Evolutionary conservation across 2,888 invertebrate species (phyloP).

Genomic region (Griposia aprilina): DNA sequence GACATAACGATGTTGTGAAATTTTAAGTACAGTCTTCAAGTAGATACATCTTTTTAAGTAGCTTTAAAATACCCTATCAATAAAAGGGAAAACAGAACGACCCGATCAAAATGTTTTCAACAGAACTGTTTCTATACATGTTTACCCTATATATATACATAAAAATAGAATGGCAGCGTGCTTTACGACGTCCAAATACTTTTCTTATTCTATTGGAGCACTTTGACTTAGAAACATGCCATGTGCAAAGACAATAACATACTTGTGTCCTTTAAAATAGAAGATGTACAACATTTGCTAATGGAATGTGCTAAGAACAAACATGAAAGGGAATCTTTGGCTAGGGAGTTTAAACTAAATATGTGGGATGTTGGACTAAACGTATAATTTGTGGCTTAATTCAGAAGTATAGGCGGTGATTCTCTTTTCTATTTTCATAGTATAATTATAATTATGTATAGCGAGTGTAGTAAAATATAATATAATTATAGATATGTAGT

Average conservation of each 20-base stretch:
- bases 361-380: too few relatives aligned
- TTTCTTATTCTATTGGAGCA: background rate
- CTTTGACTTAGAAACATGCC: background rate
- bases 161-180: conserved; percentile 1
- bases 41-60: background rate
- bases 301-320: too few relatives aligned
- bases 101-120: background rate
- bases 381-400: too few relatives aligned
- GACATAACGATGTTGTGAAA: background rate
- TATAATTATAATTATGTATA: too few relatives aligned
- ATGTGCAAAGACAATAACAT: background rate
- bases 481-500: too few relatives aligned
- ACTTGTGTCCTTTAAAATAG: background rate
- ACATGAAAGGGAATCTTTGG: too few relatives aligned
- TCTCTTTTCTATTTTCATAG: too few relatives aligned
- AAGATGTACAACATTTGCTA: too few relatives aligned
- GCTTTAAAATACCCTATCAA: background rate
- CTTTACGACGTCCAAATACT: conserved; percentile 2
- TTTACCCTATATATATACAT: background rate
- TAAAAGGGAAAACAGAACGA: background rate
- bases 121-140: background rate
- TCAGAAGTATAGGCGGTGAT: too few relatives aligned
- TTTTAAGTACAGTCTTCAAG: background rate
- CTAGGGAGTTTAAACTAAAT: too few relatives aligned
- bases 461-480: too few relatives aligned